These are phyloP conservation scores for Platycnemis pennipes DNA, from an alignment of 2,888 invertebrate species.

Conservation along the genomic window DNA sequence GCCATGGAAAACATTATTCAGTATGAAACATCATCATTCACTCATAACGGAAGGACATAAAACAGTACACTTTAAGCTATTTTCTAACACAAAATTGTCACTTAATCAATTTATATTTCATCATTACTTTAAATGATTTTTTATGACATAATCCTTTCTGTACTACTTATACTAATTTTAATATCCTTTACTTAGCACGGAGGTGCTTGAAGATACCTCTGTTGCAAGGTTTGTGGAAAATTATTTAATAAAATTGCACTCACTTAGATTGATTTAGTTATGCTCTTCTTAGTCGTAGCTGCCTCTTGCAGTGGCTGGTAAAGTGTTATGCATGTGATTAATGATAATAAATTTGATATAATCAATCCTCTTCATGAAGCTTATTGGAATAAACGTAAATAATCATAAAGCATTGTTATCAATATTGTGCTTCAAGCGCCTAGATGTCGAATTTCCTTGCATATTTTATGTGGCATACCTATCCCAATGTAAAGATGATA, in stretches of 20 bases:
- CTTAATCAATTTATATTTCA: neutral
- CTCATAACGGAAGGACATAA: neutral
- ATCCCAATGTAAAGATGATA: neutral
- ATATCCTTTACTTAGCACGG: slow-evolving; percentile 74
- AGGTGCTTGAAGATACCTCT: slow-evolving; percentile 76
- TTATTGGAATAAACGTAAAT: neutral
- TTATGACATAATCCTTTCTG: neutral
- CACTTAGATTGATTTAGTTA: slow-evolving; percentile 41
- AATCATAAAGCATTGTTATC: neutral
- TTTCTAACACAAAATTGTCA: neutral
- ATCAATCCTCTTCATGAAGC: neutral
- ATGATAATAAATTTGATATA: neutral
- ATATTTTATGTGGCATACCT: neutral
- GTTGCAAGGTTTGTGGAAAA: slow-evolving; percentile 75
- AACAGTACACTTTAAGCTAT: neutral
- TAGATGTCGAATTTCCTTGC: neutral
- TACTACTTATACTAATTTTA: slow-evolving; percentile 53
- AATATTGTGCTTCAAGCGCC: neutral
- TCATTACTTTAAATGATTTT: neutral
- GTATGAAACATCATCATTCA: neutral
- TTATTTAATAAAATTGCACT: slow-evolving; percentile 57
- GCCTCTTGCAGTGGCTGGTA: slow-evolving; percentile 16
- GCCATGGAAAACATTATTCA: neutral
- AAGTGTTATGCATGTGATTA: slow-evolving; percentile 38
- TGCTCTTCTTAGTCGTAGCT: slow-evolving; percentile 8